Percentiles rank a stretch among this genome's conserved stretches.
Conservation (phyloP, 92 coral and sea anemone species). For the Parazoanthus swiftii region DNA sequence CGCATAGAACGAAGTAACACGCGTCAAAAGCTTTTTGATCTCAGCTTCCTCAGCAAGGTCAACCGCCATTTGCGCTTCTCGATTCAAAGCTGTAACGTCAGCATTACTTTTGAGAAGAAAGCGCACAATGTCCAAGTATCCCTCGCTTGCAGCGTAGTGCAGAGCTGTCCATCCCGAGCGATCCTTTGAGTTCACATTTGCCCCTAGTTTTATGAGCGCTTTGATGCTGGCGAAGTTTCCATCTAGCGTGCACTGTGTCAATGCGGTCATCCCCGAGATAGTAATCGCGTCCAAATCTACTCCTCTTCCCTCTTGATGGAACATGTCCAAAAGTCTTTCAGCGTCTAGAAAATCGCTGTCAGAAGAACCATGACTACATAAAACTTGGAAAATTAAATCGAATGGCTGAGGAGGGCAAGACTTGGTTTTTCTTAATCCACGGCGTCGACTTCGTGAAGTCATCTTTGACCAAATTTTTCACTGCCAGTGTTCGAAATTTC, state of each 20-base stretch:
- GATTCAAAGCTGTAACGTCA: conserved; percentile 66
- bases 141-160: conserved; percentile 94
- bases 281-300: conserved; percentile 83
- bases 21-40: conserved; percentile 64
- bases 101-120: conserved; percentile 71
- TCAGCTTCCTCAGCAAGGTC: conserved; percentile 88
- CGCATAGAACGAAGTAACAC: conserved; percentile 62
- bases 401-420: conserved; percentile 66
- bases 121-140: conserved; percentile 84
- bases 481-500: neutral
- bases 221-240: conserved; percentile 84
- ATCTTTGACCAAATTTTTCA: conserved; percentile 1
- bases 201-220: conserved; percentile 78
- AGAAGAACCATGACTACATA: conserved; percentile 57
- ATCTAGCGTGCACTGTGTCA: conserved; percentile 89
- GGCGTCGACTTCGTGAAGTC: conserved; percentile 34
- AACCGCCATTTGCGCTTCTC: conserved; percentile 73
- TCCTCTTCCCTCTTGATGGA: conserved; percentile 54
- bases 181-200: conserved; percentile 79
- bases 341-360: conserved; percentile 65
- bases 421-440: conserved; percentile 27
- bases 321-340: conserved; percentile 57
- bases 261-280: conserved; percentile 92
- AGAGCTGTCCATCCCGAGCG: conserved; percentile 82
- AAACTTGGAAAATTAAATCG: conserved; percentile 73